Base-by-base conservation (phyloP, 2,113 vertebrate genomes). In the Strigops habroptila region DNA sequence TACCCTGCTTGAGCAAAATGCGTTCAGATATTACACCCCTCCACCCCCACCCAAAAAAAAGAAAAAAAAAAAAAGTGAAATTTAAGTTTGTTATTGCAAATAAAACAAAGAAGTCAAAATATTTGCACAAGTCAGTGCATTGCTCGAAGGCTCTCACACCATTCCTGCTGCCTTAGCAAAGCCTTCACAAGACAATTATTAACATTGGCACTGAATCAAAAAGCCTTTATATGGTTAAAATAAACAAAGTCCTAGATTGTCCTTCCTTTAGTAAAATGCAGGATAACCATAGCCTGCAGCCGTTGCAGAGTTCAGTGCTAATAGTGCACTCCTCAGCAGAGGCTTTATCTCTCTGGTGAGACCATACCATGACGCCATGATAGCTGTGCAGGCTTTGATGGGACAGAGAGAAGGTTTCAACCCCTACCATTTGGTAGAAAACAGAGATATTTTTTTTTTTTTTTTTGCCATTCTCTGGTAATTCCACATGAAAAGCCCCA, bases 211-310 rank as follows among this genome's bases (percentile, higher is more conserved):
- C 69, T 0, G 1, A 81, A 81, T 71, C 95, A 96, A 94, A 94
- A 95, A 71, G 80, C 43, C 73, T 95, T 95, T 82, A 90, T 75
- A 95, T 14, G 90, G 95, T 97, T 93, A 96, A 96, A 96, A 96
- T 91, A 96, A 96, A 90, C 75, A 68, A 83, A 71, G 68, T 39
- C 1, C 0, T 74, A 44, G 23, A 81, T 90, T 95, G 73, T 62
- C 82, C 68, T 90, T 65, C 64, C 68, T 86, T 70, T 51, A 88
- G 79, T 52, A 41, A 93, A 91, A 86, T 12, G 67, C 69, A 93
- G 86, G 59, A 64, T 80, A 95, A 86, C 43, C 55, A 28, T 53
- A 86, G 88, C 90, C 93, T 81, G 78, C 63, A 69, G 88, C 70
- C 51, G 51, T 35, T 70, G 59, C 60, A 69, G 39, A 87, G 67